phyloP scores from a whole-genome alignment of 2,797 vertebrate genomes.

The Pagetopsis macropterus region DNA sequence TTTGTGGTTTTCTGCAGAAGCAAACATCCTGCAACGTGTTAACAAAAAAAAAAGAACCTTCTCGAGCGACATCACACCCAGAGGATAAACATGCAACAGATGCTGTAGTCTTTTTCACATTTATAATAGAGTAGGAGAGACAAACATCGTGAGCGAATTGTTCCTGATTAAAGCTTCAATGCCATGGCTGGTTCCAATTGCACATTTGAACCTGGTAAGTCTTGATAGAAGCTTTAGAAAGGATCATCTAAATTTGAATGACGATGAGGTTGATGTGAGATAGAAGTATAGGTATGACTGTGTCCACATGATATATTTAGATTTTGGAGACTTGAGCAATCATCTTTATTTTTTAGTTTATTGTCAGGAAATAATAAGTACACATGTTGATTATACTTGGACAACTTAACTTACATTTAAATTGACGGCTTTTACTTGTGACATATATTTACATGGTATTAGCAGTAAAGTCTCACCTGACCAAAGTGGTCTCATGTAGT shows the following conservation, averaged over 20 bases:
- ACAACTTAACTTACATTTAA: no score
- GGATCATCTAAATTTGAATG: slow-evolving; percentile 6
- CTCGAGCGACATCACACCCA: background rate
- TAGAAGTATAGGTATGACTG: no score
- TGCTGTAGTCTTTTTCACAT: slow-evolving; percentile 11
- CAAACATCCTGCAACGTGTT: slow-evolving; percentile 76
- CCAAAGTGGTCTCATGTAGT: slow-evolving; percentile 1
- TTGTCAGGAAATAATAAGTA: background rate
- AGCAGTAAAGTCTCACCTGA: no score
- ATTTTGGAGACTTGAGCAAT: background rate
- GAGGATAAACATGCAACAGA: slow-evolving; percentile 4
- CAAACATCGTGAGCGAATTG: background rate
- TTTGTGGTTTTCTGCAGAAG: slow-evolving; percentile 84
- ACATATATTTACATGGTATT: background rate
- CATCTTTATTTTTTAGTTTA: background rate
- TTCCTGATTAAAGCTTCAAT: background rate
- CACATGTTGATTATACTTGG: background rate
- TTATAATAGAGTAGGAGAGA: background rate
- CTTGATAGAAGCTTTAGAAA: background rate
- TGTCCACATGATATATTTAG: background rate
- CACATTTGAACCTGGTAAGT: slow-evolving; percentile 28
- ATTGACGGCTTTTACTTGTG: background rate
- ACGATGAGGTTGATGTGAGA: background rate
- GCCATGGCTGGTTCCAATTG: fast-evolving
- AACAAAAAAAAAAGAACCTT: slow-evolving; percentile 21